Evolutionary conservation across 2,888 invertebrate species (phyloP), one percentile per base, ranked within the genome.

Genomic region (Drosophila lacicola): DNA sequence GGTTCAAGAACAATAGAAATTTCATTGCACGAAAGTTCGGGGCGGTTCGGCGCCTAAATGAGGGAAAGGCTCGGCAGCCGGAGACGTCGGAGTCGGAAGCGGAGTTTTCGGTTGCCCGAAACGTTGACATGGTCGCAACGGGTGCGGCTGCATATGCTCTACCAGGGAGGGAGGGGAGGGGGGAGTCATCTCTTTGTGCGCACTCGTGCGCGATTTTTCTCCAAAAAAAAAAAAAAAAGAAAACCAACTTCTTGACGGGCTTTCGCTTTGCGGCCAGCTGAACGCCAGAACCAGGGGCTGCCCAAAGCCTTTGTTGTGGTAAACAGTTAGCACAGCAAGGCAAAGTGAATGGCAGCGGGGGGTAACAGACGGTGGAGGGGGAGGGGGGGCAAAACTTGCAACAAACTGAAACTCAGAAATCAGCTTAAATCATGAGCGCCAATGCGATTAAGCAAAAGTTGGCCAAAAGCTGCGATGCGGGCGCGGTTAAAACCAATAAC

Each of bases 1-100:
- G 17, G 65, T 54, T 56, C 56, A 75, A 82, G 84, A 82, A 82
- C 82, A 82, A 82, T 82, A 82, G 82, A 82, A 87, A 83, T 75
- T 83, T 81, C 84, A 87, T 63, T 72, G 85, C 82, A 75, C 71
- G 83, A 79, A 79, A 82, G 80, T 71, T 62, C 29, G 44, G 63
- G 41, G 42, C 62, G 56, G 42, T 37, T 50, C 45, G 46, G 17
- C 58, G 83, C 51, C 51, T 39, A 57, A 63, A 65, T 53, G 72
- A 62, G 64, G 42, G 54, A 60, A 66, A 65, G 51, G 71, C 36
- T 3, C 8, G 21, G 33, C 5, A 11, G 34, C 36, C 42, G 41
- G n/a, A 49, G 17, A 6, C 14, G n/a, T 21, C 17, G 33, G 4
- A 29, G 37, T 21, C 6, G 19, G 57, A 29, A n/a, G 14, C 14